Evolutionary conservation across 2,113 vertebrate species (phyloP).

Genomic region (Cynocephalus volans): DNA sequence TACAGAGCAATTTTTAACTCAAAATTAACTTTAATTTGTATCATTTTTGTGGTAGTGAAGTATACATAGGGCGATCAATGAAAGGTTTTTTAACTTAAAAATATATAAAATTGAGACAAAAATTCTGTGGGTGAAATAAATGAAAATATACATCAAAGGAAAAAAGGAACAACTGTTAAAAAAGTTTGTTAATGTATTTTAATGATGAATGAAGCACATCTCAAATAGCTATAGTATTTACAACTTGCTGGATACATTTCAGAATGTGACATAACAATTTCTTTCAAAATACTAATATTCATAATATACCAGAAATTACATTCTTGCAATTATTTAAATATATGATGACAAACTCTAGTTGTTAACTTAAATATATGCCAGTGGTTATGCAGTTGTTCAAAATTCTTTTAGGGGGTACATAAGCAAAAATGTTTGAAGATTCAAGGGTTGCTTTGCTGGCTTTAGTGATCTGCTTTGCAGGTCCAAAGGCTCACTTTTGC

Average conservation of each 20-base stretch:
- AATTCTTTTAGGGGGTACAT: background rate
- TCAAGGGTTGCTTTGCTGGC: background rate
- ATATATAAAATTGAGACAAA: slow-evolving; percentile 11
- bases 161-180: background rate
- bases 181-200: background rate
- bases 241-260: background rate
- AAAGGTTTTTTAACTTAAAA: slow-evolving; percentile 1
- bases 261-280: background rate
- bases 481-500: background rate
- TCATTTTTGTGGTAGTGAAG: background rate
- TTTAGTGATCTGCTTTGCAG: background rate
- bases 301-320: slow-evolving; percentile 34
- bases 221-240: slow-evolving; percentile 24
- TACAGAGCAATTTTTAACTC: background rate
- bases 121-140: background rate
- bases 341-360: background rate
- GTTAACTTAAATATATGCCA: slow-evolving; percentile 11
- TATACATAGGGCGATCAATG: background rate
- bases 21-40: slow-evolving; percentile 53
- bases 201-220: background rate
- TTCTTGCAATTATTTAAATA: background rate
- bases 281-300: slow-evolving; percentile 66
- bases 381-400: background rate
- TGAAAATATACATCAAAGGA: background rate
- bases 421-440: slow-evolving; percentile 22